Percentiles rank a stretch among this genome's conserved stretches.
phyloP scores from a whole-genome alignment of 30 jellyfish, hydroid and myxozoan species.

The Morbakka virulenta region DNA sequence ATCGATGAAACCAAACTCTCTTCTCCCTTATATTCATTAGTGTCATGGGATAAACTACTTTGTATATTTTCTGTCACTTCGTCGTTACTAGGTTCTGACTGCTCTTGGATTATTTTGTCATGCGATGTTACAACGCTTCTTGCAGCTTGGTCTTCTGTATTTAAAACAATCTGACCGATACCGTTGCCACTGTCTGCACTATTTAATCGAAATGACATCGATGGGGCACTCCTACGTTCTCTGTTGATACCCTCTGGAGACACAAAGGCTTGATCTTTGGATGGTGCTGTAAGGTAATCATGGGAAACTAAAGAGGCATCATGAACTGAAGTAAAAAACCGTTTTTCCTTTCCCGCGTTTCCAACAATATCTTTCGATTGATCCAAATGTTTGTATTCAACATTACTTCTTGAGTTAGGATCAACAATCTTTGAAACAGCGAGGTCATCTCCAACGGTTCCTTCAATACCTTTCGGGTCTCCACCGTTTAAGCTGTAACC shows the following conservation, averaged over 20 bases:
- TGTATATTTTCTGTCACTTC: no score
- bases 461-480: not conserved
- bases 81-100: no score
- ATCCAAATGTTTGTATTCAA: not conserved
- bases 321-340: not conserved
- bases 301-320: not conserved
- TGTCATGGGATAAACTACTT: no score
- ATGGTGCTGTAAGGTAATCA: not conserved
- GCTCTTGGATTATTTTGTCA: not conserved
- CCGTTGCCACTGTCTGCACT: not conserved
- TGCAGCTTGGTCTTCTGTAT: not conserved
- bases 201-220: not conserved
- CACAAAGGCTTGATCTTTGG: not conserved
- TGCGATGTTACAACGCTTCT: not conserved
- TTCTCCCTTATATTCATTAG: no score
- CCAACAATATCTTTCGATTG: not conserved
- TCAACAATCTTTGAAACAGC: not conserved
- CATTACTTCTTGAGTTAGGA: not conserved
- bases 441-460: not conserved
- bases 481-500: not conserved
- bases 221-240: not conserved
- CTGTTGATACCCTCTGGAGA: not conserved
- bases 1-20: no score
- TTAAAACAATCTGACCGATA: not conserved
- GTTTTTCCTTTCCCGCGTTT: not conserved